A percentile compares a stretch with the other conserved stretches of the same genome.
phyloP scores from a whole-genome alignment of 2,113 vertebrate species.

The Carassius gibelio region DNA sequence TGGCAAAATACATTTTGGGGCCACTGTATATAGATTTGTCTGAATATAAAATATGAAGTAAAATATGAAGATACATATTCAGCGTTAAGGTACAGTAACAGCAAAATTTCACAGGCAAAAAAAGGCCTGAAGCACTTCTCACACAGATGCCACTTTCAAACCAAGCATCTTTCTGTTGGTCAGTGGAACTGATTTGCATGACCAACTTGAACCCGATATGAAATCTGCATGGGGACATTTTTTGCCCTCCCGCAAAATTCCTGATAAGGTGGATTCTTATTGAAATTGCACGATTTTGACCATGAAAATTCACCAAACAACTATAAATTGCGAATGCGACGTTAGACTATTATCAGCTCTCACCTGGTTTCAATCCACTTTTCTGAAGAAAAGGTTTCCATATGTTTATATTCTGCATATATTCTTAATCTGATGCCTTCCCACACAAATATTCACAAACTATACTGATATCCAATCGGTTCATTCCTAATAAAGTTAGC shows the following conservation, averaged over 20 bases:
- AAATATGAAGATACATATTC: neutral
- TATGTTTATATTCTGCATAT: neutral
- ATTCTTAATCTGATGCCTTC: neutral
- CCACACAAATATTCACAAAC: conserved; percentile 21
- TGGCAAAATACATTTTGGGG: neutral
- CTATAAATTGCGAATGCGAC: neutral
- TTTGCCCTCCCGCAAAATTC: neutral
- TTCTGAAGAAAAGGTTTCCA: neutral
- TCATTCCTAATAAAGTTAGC: conserved; percentile 21
- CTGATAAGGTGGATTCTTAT: neutral
- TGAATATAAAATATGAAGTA: neutral
- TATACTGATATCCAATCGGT: conserved; percentile 9
- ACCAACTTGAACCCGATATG: neutral
- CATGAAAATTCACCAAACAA: neutral
- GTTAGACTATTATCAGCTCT: neutral
- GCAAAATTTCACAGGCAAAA: neutral
- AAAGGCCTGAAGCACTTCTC: neutral
- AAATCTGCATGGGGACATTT: neutral
- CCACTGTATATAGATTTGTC: neutral
- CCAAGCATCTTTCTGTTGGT: neutral
- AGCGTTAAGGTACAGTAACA: neutral
- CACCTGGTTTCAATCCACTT: neutral
- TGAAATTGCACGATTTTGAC: neutral
- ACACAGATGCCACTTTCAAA: neutral
- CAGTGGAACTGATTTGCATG: neutral